phyloP scores from a whole-genome alignment of 1,140 invertebrate species.

The Lutraria rhynchaena region DNA sequence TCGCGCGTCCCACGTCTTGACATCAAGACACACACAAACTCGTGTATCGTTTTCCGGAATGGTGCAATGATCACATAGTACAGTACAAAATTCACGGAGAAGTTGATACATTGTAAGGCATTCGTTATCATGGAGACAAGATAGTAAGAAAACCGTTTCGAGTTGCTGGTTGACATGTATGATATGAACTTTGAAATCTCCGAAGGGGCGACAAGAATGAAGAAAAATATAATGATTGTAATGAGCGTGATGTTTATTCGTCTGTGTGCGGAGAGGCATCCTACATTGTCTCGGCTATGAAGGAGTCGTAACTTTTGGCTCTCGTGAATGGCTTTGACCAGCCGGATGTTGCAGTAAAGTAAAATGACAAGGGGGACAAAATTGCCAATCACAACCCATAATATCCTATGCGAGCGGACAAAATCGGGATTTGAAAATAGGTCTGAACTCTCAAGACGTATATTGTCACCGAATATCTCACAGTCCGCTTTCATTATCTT shows the following conservation, averaged over 20 bases:
- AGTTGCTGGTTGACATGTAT: constrained; percentile 60
- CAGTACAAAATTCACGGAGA: constrained; percentile 71
- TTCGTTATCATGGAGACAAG: constrained; percentile 67
- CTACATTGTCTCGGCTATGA: constrained; percentile 65
- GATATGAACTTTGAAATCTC: constrained; percentile 75
- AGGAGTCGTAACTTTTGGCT: constrained; percentile 64
- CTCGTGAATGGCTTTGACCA: constrained; percentile 67
- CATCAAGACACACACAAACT: constrained; percentile 66
- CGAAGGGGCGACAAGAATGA: constrained; percentile 74
- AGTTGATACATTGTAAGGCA: constrained; percentile 69
- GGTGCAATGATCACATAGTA: constrained; percentile 71
- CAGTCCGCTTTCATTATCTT: constrained; percentile 43
- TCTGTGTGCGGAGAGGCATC: constrained; percentile 64
- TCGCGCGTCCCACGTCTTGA: constrained; percentile 47
- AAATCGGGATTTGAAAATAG: constrained; percentile 60
- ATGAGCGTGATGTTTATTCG: constrained; percentile 75
- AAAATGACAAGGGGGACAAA: constrained; percentile 73
- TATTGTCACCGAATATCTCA: not conserved
- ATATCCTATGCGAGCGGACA: constrained; percentile 68
- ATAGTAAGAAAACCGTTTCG: constrained; percentile 50
- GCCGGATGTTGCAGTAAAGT: constrained; percentile 72
- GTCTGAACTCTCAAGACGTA: constrained; percentile 17
- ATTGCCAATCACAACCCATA: constrained; percentile 76
- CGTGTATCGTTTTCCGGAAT: constrained; percentile 68
- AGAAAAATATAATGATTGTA: constrained; percentile 76